Evolutionary conservation across 2,113 vertebrate genomes (phyloP).

Genomic region (Zingel zingel): DNA sequence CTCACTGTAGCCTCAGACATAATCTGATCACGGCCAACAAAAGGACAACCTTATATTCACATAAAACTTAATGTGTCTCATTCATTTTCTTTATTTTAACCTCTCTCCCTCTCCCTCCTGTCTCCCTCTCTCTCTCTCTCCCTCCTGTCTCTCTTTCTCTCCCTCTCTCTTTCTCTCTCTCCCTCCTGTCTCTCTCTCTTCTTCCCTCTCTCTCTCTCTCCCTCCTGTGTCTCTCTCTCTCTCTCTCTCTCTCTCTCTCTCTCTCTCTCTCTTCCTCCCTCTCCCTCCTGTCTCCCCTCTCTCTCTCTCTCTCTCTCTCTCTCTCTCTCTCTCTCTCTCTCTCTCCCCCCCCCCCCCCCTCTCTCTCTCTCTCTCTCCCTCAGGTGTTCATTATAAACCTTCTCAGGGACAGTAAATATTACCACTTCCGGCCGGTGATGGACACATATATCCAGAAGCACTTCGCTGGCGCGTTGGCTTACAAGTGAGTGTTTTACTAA

Average conservation of each 20-base stretch:
- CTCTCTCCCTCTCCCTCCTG: not conserved
- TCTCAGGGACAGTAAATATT: slow-evolving; percentile 97
- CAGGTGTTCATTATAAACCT: slow-evolving; percentile 99
- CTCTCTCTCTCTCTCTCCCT: not conserved
- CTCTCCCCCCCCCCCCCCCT: too few species aligned
- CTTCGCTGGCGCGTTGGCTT: slow-evolving; percentile 97
- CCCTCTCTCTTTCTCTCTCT: not conserved
- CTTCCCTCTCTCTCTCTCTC: too few species aligned
- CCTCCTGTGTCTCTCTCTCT: too few species aligned
- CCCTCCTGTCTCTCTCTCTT: too few species aligned
- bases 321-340: too few species aligned
- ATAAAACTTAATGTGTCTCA: not conserved
- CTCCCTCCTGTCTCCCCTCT: too few species aligned
- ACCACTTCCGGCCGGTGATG: slow-evolving; percentile 98
- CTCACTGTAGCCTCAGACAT: not conserved
- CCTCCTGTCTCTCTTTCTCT: not conserved
- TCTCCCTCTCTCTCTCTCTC: slow-evolving; percentile 29
- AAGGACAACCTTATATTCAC: not conserved
- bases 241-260: too few species aligned
- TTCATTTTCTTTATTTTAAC: not conserved
- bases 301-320: too few species aligned
- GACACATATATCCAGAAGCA: slow-evolving; percentile 99
- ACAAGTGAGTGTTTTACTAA: slow-evolving; percentile 88
- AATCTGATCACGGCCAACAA: not conserved
- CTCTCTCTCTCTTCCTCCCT: too few species aligned